phyloP scores from a whole-genome alignment of 2,797 vertebrate genomes.

The Lepus oiostolus region DNA sequence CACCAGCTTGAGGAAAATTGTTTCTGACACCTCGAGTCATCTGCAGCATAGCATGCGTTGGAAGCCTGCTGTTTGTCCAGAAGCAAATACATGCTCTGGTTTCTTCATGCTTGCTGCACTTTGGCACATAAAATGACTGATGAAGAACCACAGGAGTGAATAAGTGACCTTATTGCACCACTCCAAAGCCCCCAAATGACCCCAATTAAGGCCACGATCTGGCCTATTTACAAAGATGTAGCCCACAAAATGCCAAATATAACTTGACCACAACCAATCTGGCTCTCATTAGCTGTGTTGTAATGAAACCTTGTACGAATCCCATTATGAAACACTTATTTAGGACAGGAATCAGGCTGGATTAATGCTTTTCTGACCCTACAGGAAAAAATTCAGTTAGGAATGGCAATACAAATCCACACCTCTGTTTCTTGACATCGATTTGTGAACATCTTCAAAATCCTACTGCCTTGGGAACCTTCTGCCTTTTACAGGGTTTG shows the following conservation, averaged over 20 bases:
- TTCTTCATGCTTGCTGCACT: background rate
- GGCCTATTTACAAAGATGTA: slow-evolving; percentile 69
- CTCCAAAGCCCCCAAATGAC: slow-evolving; percentile 41
- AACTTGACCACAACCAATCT: slow-evolving; percentile 71
- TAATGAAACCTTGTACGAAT: slow-evolving; percentile 61
- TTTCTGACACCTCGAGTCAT: slow-evolving; percentile 2
- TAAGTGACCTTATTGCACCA: slow-evolving; percentile 30
- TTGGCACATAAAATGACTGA: slow-evolving; percentile 54
- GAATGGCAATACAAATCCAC: background rate
- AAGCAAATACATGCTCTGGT: background rate
- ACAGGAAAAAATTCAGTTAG: background rate
- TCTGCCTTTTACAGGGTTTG: background rate
- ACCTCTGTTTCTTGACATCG: background rate
- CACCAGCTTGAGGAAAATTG: slow-evolving; percentile 36
- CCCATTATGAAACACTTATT: slow-evolving; percentile 63
- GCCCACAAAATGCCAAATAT: slow-evolving; percentile 64
- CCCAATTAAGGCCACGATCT: slow-evolving; percentile 70
- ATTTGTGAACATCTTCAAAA: slow-evolving; percentile 27
- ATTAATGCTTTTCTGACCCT: slow-evolving; percentile 7
- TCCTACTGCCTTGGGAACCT: background rate
- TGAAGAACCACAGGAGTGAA: slow-evolving; percentile 55
- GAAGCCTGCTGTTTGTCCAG: slow-evolving; percentile 52
- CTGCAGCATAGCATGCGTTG: background rate
- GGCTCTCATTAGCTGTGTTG: slow-evolving; percentile 56
- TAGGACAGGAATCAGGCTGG: slow-evolving; percentile 51